Percentiles rank a stretch among this genome's conserved stretches.
phyloP scores from a whole-genome alignment of 1,140 invertebrate genomes.

The Microplitis mediator region DNA sequence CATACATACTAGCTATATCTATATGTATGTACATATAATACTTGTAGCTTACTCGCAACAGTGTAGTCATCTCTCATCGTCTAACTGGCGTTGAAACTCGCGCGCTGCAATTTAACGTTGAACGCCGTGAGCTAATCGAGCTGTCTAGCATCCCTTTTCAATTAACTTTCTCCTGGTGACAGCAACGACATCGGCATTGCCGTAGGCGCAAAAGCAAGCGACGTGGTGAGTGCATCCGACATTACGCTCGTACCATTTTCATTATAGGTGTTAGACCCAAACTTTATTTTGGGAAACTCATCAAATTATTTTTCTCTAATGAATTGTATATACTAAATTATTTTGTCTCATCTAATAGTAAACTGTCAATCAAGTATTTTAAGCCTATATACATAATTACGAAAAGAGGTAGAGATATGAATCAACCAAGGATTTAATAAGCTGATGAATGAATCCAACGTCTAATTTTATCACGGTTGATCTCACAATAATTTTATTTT shows the following conservation, averaged over 20 bases:
- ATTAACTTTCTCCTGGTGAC: conserved; percentile 29
- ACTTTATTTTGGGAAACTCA: not conserved
- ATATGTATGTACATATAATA: too few species aligned
- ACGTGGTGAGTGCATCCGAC: conserved; percentile 26
- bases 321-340: too few species aligned
- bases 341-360: too few species aligned
- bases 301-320: not conserved
- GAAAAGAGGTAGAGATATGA: too few species aligned
- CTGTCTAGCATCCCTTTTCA: conserved; percentile 30
- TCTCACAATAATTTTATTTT: too few species aligned
- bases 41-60: not conserved
- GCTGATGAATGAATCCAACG: too few species aligned
- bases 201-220: conserved; percentile 1
- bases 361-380: too few species aligned
- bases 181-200: conserved; percentile 13
- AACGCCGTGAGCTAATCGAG: conserved; percentile 30
- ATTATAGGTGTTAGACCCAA: conserved; percentile 7
- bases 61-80: not conserved
- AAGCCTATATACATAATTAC: too few species aligned
- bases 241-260: conserved; percentile 12
- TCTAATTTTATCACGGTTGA: too few species aligned
- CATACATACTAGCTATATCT: too few species aligned
- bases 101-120: conserved; percentile 21
- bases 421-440: too few species aligned
- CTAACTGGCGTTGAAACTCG: not conserved